Conservation (phyloP, 2,797 vertebrate species). For the Antennarius maculatus region DNA sequence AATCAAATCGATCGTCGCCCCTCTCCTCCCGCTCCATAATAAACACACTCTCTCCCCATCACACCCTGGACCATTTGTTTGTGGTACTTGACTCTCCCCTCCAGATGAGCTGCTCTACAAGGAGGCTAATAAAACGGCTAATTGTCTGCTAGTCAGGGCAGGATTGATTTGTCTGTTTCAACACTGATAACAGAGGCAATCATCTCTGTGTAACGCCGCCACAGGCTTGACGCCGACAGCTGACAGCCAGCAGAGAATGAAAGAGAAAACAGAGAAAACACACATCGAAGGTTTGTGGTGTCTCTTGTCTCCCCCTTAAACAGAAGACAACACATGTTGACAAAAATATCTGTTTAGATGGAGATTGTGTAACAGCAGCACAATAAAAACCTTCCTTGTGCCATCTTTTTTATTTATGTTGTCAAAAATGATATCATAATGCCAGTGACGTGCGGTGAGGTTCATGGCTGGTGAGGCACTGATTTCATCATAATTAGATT, state of each 20-base stretch:
- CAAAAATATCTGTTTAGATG: too few species aligned
- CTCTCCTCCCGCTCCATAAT: slow-evolving; percentile 34
- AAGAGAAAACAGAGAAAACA: too few species aligned
- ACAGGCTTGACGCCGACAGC: slow-evolving; percentile 27
- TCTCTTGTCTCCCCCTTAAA: too few species aligned
- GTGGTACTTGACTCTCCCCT: slow-evolving; percentile 64
- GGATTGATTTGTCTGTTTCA: slow-evolving; percentile 81
- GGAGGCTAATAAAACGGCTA: slow-evolving; percentile 76
- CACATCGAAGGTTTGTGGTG: too few species aligned
- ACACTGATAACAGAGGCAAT: slow-evolving; percentile 80
- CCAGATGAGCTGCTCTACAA: slow-evolving; percentile 64
- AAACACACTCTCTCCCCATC: slow-evolving; percentile 8
- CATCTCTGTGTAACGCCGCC: slow-evolving; percentile 61
- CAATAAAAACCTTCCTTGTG: too few species aligned
- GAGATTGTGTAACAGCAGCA: too few species aligned
- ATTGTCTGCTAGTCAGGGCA: slow-evolving; percentile 71
- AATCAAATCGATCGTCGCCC: slow-evolving; percentile 66
- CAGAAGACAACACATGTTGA: too few species aligned
- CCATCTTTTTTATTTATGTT: too few species aligned
- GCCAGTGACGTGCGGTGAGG: too few species aligned
- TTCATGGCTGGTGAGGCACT: too few species aligned
- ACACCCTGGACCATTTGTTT: slow-evolving; percentile 44
- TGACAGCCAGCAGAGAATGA: slow-evolving; percentile 28
- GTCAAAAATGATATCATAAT: too few species aligned
- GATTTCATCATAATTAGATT: too few species aligned